Evolutionary conservation across 1,140 invertebrate species (phyloP).

Genomic region (Lepidurus arcticus): DNA sequence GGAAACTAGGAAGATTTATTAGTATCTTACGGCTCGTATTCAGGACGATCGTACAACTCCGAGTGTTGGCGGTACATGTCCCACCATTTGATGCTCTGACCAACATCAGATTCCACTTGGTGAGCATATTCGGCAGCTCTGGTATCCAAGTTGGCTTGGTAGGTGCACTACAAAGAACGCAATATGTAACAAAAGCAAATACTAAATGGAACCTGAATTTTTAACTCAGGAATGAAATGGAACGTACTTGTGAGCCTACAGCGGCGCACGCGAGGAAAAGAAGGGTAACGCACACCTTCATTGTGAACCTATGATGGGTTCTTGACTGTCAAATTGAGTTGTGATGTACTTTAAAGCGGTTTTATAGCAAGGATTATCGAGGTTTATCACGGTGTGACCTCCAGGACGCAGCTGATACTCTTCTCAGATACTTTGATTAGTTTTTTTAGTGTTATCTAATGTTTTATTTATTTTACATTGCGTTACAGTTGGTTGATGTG

Average conservation of each 20-base stretch:
- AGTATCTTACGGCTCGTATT: neutral
- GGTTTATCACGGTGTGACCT: neutral
- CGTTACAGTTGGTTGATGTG: neutral
- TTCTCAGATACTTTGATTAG: neutral
- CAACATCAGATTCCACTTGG: neutral
- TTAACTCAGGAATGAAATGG: neutral
- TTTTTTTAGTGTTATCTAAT: neutral
- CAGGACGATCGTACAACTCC: neutral
- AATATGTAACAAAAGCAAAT: neutral
- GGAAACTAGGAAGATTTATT: neutral
- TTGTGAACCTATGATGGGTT: neutral
- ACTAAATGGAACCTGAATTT: neutral
- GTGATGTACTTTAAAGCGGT: too few species aligned
- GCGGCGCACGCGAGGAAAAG: neutral
- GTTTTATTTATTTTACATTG: neutral
- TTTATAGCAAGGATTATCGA: neutral
- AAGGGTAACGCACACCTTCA: neutral
- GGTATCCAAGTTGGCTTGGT: neutral
- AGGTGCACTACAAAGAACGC: neutral
- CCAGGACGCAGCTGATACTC: neutral
- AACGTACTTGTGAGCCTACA: neutral
- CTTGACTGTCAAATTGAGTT: too few species aligned
- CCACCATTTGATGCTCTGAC: neutral
- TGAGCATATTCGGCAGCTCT: constrained; percentile 5
- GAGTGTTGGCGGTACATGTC: constrained; percentile 1